Percentiles rank a stretch among this genome's conserved stretches.
Evolutionary conservation across 2,888 invertebrate genomes (phyloP).

Genomic region (Yponomeuta cagnagella): DNA sequence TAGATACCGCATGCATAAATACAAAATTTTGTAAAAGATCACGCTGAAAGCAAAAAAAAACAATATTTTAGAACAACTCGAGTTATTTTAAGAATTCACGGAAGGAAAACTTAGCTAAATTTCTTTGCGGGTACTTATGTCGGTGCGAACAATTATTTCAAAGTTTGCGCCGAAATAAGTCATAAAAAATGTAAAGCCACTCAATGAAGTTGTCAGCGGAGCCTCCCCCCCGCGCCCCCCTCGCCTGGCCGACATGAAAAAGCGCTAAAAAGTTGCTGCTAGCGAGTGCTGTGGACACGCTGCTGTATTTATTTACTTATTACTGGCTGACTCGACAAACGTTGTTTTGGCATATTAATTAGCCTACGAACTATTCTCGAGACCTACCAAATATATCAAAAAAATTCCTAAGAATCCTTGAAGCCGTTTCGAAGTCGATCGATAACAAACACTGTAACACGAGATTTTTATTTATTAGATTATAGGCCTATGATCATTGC

Average conservation of each 20-base stretch:
- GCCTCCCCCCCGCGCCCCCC: neutral
- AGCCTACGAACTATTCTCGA: too few species aligned
- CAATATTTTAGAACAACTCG: neutral
- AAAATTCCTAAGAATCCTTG: too few species aligned
- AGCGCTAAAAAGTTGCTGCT: neutral
- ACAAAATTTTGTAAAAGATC: neutral
- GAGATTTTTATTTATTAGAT: too few species aligned
- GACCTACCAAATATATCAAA: too few species aligned
- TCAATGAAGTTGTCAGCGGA: neutral
- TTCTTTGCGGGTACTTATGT: neutral
- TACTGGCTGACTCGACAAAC: neutral
- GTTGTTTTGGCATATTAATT: too few species aligned
- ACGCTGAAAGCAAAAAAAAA: neutral
- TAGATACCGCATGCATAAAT: too few species aligned
- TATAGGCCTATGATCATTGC: too few species aligned
- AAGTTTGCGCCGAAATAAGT: neutral
- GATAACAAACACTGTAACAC: too few species aligned
- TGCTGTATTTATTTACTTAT: neutral
- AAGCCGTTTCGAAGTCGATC: too few species aligned
- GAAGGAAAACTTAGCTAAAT: neutral
- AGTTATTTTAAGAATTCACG: neutral
- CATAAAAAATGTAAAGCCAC: slow-evolving; percentile 9
- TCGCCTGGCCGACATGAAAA: neutral
- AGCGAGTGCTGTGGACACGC: neutral
- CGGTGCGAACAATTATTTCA: neutral